A percentile compares a stretch with the other conserved stretches of the same genome.
Evolutionary conservation across 2,888 invertebrate species (phyloP).

Genomic region (Smittia sp.): DNA sequence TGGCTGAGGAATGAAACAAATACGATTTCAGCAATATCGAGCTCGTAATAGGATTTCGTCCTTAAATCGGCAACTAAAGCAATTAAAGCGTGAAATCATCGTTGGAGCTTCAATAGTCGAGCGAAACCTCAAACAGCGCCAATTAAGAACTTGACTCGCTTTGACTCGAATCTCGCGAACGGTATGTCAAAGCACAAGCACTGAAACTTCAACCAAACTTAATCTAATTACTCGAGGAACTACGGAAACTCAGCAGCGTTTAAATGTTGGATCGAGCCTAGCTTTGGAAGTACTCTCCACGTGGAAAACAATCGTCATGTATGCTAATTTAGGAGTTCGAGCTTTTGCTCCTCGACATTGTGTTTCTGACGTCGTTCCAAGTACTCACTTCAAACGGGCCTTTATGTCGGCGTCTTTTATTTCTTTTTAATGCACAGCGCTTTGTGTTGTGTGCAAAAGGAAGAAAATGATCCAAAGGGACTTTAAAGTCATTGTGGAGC

Average conservation of each 20-base stretch:
- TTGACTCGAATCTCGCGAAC: neutral
- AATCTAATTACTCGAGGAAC: constrained; percentile 6
- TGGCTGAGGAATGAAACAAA: constrained; percentile 18
- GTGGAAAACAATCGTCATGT: neutral
- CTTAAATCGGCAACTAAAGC: neutral
- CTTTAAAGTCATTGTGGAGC: neutral
- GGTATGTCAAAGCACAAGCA: neutral
- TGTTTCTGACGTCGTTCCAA: neutral
- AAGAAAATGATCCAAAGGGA: neutral
- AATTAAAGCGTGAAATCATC: neutral
- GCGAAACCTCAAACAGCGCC: neutral
- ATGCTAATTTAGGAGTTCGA: constrained; percentile 28
- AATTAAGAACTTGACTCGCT: neutral
- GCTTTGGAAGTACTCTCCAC: neutral
- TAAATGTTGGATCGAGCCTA: neutral
- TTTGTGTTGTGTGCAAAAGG: neutral
- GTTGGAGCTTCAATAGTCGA: neutral
- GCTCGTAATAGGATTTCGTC: neutral
- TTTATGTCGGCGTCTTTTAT: constrained; percentile 19
- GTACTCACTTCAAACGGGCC: constrained; percentile 5
- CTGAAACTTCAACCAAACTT: constrained; percentile 1
- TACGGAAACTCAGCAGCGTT: neutral
- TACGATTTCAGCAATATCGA: neutral
- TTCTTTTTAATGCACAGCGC: neutral
- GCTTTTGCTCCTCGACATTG: constrained; percentile 17